Conservation (phyloP, 2,888 invertebrate genomes). For the Pseudococcus viburni region DNA sequence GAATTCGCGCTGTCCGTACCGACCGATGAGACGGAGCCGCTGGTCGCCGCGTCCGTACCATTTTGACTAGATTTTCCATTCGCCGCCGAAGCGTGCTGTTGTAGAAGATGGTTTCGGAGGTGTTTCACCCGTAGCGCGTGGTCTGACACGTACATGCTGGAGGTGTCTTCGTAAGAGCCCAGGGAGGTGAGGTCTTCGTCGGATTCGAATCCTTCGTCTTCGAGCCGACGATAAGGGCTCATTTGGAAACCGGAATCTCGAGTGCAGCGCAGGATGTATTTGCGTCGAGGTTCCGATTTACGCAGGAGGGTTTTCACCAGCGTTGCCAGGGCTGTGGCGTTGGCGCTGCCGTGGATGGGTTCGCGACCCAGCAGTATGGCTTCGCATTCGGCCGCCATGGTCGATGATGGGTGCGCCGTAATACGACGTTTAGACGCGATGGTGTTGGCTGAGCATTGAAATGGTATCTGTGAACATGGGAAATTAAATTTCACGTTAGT, state of each 20-base stretch:
- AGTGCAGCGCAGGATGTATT: constrained; percentile 67
- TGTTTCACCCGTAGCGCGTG: constrained; percentile 54
- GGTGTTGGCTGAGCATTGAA: not conserved
- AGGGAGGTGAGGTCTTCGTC: constrained; percentile 70
- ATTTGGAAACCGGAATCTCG: constrained; percentile 67
- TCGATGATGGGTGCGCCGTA: not conserved
- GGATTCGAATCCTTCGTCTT: constrained; percentile 71
- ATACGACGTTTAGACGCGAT: not conserved
- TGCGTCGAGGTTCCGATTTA: constrained; percentile 63
- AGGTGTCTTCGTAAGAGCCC: constrained; percentile 68
- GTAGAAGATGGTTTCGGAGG: not conserved
- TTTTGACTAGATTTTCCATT: constrained; percentile 67
- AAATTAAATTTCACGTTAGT: not conserved
- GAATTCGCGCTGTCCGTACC: constrained; percentile 70
- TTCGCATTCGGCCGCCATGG: constrained; percentile 68
- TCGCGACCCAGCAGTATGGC: constrained; percentile 69
- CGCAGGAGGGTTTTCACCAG: constrained; percentile 68
- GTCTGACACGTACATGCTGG: constrained; percentile 67
- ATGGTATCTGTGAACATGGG: not conserved
- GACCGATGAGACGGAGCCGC: constrained; percentile 64
- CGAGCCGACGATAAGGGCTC: constrained; percentile 66
- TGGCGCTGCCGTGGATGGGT: constrained; percentile 69
- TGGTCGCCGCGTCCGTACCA: constrained; percentile 67
- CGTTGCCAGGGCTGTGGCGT: constrained; percentile 68
- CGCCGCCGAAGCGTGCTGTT: not conserved